A percentile compares a stretch with the other conserved stretches of the same genome.
These are phyloP conservation scores for Pedetes capensis DNA, from an alignment of 2,113 vertebrate species.

Conservation along the genomic window DNA sequence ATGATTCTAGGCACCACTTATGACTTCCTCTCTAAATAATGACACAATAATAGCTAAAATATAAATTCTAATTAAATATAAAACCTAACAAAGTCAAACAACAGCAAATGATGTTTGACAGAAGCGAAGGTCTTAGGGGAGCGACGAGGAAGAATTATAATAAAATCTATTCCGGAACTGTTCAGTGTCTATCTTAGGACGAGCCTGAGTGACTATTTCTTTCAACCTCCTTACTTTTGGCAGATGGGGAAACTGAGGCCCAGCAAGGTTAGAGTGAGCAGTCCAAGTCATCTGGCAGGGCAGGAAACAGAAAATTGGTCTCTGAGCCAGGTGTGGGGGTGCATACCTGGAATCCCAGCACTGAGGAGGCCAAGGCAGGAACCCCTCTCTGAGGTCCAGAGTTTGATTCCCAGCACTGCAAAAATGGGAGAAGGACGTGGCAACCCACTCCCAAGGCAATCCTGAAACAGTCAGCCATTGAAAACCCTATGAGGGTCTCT, in stretches of 20 bases:
- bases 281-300: neutral
- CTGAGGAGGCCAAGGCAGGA: too few relatives aligned
- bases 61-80: conserved; percentile 61
- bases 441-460: too few relatives aligned
- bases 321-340: too few relatives aligned
- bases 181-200: neutral
- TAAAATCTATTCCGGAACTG: conserved; percentile 27
- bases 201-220: neutral
- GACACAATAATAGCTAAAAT: conserved; percentile 49
- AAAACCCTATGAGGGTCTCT: too few relatives aligned
- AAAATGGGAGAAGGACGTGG: too few relatives aligned
- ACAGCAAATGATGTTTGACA: conserved; percentile 67
- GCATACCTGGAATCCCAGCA: too few relatives aligned
- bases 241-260: conserved; percentile 30
- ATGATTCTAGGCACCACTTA: neutral
- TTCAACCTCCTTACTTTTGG: neutral
- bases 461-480: too few relatives aligned
- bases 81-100: conserved; percentile 73
- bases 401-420: too few relatives aligned
- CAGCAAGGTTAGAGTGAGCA: neutral
- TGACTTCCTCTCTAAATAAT: conserved; percentile 60
- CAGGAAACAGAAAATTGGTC: neutral
- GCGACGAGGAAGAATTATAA: neutral
- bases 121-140: conserved; percentile 58
- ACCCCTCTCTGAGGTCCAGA: too few relatives aligned